Evolutionary conservation across 1,140 invertebrate genomes (phyloP).

Genomic region (Platorchestia sp.): DNA sequence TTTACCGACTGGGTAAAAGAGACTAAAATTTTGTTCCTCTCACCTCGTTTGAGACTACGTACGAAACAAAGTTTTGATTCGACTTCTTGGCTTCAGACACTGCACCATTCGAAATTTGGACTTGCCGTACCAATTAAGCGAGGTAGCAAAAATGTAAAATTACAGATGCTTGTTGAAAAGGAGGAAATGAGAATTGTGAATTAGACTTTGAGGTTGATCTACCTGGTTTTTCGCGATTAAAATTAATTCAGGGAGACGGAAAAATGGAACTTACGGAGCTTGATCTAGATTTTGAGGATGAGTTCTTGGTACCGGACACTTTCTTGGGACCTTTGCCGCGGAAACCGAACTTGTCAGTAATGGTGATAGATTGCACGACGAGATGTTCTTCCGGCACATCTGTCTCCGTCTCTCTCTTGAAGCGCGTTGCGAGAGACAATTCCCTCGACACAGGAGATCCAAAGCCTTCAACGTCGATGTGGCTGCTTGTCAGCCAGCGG

Average conservation of each 20-base stretch:
- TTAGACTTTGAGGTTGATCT: neutral
- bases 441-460: neutral
- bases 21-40: neutral
- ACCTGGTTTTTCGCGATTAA: neutral
- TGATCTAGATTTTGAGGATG: constrained; percentile 12
- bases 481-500: constrained; percentile 37
- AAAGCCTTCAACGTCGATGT: constrained; percentile 51
- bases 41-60: no score
- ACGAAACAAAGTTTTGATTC: neutral
- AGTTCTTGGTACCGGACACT: constrained; percentile 68
- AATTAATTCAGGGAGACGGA: neutral
- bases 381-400: constrained; percentile 80
- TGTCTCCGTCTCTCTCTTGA: constrained; percentile 56
- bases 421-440: neutral
- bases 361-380: constrained; percentile 90
- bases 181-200: neutral
- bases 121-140: neutral
- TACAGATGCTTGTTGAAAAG: neutral
- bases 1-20: neutral
- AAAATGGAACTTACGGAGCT: neutral
- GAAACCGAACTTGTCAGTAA: constrained; percentile 88
- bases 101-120: neutral
- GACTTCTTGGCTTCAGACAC: neutral
- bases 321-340: constrained; percentile 59
- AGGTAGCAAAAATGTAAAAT: neutral